A percentile compares a stretch with the other conserved stretches of the same genome.
These are phyloP conservation scores for Ciconia boyciana DNA, from an alignment of 2,113 vertebrate species.

Conservation along the genomic window DNA sequence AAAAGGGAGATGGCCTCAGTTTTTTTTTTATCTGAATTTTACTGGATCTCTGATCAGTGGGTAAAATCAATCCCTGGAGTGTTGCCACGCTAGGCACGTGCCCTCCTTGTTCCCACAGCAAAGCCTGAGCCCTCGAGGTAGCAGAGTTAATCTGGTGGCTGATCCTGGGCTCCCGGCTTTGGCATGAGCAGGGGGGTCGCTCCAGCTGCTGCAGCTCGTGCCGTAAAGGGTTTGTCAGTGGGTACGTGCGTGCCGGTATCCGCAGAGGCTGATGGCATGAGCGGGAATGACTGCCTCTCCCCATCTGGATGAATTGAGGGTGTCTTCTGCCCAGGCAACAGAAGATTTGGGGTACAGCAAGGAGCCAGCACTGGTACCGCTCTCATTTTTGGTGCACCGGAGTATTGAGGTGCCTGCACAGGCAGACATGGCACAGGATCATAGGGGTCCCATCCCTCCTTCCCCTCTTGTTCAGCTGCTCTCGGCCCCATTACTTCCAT, in stretches of 20 bases:
- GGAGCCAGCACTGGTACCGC: accelerated
- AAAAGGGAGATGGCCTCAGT: not conserved
- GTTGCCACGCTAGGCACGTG: not conserved
- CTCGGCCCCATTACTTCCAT: not conserved
- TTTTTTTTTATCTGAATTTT: not conserved
- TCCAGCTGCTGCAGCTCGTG: not conserved
- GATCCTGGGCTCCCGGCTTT: not conserved
- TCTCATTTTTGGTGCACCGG: not conserved
- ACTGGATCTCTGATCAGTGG: not conserved
- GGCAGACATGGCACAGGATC: not conserved
- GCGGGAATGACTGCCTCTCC: not conserved
- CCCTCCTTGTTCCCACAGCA: not conserved
- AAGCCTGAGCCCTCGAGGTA: not conserved
- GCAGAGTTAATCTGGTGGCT: not conserved
- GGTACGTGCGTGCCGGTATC: accelerated
- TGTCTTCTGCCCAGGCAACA: not conserved
- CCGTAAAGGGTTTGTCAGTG: not conserved
- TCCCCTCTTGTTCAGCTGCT: not conserved
- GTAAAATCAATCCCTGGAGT: not conserved
- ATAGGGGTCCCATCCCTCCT: not conserved
- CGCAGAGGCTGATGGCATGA: not conserved
- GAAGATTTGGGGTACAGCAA: not conserved
- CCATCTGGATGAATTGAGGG: not conserved
- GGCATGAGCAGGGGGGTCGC: not conserved
- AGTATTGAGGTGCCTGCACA: not conserved